phyloP scores from a whole-genome alignment of 2,797 vertebrate genomes.

The Megalops cyprinoides region DNA sequence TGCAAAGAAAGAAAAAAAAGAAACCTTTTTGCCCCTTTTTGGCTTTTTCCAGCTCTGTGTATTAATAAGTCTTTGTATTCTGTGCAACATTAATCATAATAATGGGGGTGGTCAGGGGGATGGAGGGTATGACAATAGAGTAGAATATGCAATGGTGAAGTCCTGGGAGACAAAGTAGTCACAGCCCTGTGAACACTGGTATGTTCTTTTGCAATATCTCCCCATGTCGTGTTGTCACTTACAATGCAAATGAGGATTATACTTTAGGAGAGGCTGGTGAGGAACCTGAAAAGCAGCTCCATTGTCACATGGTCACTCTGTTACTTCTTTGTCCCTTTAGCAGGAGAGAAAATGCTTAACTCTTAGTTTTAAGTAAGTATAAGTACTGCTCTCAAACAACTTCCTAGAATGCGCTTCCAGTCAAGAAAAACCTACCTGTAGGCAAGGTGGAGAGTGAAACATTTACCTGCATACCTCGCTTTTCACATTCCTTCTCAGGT shows the following conservation, averaged over 20 bases:
- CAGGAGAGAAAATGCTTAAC: neutral
- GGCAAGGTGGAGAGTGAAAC: neutral
- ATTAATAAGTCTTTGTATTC: too few relatives aligned
- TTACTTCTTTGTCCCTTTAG: neutral
- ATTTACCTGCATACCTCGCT: neutral
- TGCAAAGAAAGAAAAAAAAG: neutral
- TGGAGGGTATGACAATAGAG: too few relatives aligned
- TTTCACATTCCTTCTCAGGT: neutral
- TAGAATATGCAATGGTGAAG: too few relatives aligned
- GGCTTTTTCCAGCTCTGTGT: neutral
- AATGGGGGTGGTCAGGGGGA: too few relatives aligned
- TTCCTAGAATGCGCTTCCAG: slow-evolving; percentile 28
- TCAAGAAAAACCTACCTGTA: neutral
- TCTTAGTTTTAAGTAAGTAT: slow-evolving; percentile 7
- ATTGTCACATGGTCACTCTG: neutral
- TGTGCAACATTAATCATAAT: neutral
- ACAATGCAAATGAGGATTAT: neutral
- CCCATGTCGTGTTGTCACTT: neutral
- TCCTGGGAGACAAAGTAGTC: neutral
- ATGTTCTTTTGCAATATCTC: neutral
- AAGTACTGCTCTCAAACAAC: neutral
- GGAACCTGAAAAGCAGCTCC: neutral
- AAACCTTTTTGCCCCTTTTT: neutral
- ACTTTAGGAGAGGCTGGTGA: neutral
- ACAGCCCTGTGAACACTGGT: neutral